These are phyloP conservation scores for Elachura formosa DNA, from an alignment of 2,113 vertebrate genomes.

Conservation along the genomic window DNA sequence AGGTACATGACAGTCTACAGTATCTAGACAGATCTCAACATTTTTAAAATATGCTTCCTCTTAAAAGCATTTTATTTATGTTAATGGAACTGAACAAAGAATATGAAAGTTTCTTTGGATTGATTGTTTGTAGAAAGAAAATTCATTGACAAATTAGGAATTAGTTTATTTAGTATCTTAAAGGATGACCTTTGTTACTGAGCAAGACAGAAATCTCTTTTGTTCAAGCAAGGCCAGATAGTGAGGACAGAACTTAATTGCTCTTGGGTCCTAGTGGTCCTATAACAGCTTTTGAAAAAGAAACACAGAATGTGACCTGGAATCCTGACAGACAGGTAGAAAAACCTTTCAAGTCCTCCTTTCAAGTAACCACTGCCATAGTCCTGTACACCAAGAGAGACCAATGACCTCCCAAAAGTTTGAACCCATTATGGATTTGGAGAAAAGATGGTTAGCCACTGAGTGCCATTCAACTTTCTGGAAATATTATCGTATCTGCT, in stretches of 20 bases:
- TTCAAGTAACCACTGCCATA: neutral
- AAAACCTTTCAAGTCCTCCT: neutral
- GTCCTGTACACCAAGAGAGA: neutral
- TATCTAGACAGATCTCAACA: neutral
- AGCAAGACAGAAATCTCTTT: neutral
- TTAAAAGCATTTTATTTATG: neutral
- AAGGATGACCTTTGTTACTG: neutral
- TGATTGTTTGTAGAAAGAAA: neutral
- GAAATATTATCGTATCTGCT: neutral
- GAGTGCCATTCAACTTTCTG: neutral
- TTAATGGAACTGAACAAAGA: neutral
- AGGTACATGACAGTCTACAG: neutral
- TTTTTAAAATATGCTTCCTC: neutral
- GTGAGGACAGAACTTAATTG: neutral
- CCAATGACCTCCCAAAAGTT: too few relatives aligned
- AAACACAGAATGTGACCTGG: neutral
- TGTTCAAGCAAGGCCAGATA: neutral
- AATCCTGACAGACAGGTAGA: neutral
- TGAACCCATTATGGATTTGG: neutral
- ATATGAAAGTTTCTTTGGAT: neutral
- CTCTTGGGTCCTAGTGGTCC: neutral
- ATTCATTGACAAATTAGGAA: neutral
- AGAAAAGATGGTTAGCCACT: neutral
- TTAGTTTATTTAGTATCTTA: neutral
- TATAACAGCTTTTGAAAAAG: neutral